phyloP scores from a whole-genome alignment of 1,140 invertebrate species.

The Calephelis virginiensis region DNA sequence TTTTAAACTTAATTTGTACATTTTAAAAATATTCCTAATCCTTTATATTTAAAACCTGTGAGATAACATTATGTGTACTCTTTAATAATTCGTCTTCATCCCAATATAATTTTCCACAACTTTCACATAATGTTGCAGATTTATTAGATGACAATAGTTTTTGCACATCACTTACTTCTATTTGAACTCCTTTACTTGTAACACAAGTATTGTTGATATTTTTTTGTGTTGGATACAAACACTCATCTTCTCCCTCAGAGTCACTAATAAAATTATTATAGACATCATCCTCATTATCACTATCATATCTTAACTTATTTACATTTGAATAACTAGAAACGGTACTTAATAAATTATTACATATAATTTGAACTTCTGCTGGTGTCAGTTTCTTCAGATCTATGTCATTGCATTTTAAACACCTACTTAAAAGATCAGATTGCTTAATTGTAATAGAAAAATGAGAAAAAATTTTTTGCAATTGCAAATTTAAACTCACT shows the following conservation, averaged over 20 bases:
- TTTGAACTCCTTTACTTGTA: slow-evolving; percentile 50
- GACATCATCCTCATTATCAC: slow-evolving; percentile 47
- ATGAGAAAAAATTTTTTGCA: slow-evolving; percentile 48
- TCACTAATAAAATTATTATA: slow-evolving; percentile 66
- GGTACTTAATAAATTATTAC: slow-evolving; percentile 34
- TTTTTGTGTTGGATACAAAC: slow-evolving; percentile 29
- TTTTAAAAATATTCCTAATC: neutral
- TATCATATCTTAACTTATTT: slow-evolving; percentile 33
- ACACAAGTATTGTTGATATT: slow-evolving; percentile 36
- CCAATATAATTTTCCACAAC: slow-evolving; percentile 64
- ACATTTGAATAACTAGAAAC: slow-evolving; percentile 18
- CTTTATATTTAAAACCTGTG: slow-evolving; percentile 16
- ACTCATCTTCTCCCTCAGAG: slow-evolving; percentile 60
- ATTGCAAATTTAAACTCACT: slow-evolving; percentile 45
- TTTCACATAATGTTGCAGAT: slow-evolving; percentile 54
- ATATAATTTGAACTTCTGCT: slow-evolving; percentile 48
- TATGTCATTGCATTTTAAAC: slow-evolving; percentile 59
- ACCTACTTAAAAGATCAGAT: slow-evolving; percentile 51
- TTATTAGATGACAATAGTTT: slow-evolving; percentile 43
- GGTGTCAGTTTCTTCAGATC: slow-evolving; percentile 41
- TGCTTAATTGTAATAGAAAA: slow-evolving; percentile 51
- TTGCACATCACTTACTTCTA: slow-evolving; percentile 48
- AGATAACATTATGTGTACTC: slow-evolving; percentile 19
- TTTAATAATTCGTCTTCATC: slow-evolving; percentile 45
- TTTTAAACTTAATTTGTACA: slow-evolving; percentile 18